Evolutionary conservation across 2,113 vertebrate species (phyloP).

Genomic region (Noctilio leporinus): DNA sequence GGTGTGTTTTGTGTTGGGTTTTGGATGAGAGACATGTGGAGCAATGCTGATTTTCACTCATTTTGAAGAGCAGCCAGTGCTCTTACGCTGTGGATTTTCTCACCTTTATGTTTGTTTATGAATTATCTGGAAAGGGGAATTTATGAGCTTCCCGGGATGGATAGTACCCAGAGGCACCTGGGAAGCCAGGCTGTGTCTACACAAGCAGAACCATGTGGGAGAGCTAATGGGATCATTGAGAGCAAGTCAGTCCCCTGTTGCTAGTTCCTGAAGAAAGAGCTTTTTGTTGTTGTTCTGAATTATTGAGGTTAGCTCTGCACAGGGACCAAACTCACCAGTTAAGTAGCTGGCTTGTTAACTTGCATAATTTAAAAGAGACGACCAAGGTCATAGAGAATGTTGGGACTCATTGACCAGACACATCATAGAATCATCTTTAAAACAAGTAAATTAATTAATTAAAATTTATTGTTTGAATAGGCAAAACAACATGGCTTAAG

Average conservation of each 20-base stretch:
- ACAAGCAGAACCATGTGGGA: neutral
- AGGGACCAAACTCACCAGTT: neutral
- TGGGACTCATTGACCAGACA: neutral
- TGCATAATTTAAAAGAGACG: neutral
- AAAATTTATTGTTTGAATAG: neutral
- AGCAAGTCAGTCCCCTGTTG: neutral
- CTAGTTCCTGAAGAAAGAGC: neutral
- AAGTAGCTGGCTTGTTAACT: neutral
- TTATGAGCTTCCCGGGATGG: neutral
- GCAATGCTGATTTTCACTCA: neutral
- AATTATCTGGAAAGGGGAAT: neutral
- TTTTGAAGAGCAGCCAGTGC: neutral
- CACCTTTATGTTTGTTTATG: neutral
- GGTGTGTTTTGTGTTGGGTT: neutral
- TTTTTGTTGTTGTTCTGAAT: neutral
- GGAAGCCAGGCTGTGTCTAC: neutral
- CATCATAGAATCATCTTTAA: neutral
- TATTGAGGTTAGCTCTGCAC: neutral
- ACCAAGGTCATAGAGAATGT: neutral
- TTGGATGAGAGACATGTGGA: neutral
- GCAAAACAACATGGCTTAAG: neutral
- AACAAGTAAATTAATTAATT: neutral
- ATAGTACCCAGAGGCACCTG: neutral
- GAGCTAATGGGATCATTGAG: neutral
- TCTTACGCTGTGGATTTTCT: neutral